Percentiles rank a stretch among this genome's conserved stretches.
phyloP scores from a whole-genome alignment of 2,113 vertebrate genomes.

The Corythoichthys intestinalis region DNA sequence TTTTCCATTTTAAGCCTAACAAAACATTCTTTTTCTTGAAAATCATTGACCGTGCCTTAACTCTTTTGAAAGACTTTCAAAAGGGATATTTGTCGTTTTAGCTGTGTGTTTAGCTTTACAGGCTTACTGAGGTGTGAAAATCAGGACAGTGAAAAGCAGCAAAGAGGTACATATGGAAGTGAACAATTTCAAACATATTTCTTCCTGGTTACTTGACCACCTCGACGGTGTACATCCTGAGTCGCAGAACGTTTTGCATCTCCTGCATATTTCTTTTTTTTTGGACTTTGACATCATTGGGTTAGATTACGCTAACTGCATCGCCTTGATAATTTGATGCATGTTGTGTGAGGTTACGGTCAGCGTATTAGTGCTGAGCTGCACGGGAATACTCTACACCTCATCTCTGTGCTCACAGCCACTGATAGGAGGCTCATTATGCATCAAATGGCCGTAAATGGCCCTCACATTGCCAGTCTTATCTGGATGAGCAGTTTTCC shows the following conservation, averaged over 20 bases:
- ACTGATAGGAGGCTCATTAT: slow-evolving; percentile 68
- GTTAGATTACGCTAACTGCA: slow-evolving; percentile 24
- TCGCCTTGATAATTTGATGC: slow-evolving; percentile 24
- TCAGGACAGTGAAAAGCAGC: background rate
- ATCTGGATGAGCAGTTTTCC: slow-evolving; percentile 60
- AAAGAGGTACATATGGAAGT: background rate
- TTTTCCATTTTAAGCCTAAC: background rate
- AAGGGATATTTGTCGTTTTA: background rate
- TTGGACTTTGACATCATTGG: slow-evolving; percentile 14
- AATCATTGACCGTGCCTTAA: background rate
- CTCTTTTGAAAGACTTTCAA: background rate
- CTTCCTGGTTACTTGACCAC: too few relatives aligned
- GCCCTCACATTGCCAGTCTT: slow-evolving; percentile 58
- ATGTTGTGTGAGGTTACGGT: slow-evolving; percentile 55
- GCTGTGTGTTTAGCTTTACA: background rate
- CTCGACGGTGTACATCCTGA: background rate
- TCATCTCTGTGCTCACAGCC: slow-evolving; percentile 66
- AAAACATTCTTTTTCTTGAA: background rate
- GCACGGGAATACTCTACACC: slow-evolving; percentile 62
- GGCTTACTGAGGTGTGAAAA: background rate
- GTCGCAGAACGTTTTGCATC: slow-evolving; percentile 10
- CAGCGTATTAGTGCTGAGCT: slow-evolving; percentile 41
- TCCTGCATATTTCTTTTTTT: slow-evolving; percentile 37
- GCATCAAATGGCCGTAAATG: slow-evolving; percentile 70
- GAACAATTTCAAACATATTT: slow-evolving; percentile 6